These are phyloP conservation scores for Dolichallabes microphthalmus DNA, from an alignment of 2,113 vertebrate genomes.

Conservation along the genomic window DNA sequence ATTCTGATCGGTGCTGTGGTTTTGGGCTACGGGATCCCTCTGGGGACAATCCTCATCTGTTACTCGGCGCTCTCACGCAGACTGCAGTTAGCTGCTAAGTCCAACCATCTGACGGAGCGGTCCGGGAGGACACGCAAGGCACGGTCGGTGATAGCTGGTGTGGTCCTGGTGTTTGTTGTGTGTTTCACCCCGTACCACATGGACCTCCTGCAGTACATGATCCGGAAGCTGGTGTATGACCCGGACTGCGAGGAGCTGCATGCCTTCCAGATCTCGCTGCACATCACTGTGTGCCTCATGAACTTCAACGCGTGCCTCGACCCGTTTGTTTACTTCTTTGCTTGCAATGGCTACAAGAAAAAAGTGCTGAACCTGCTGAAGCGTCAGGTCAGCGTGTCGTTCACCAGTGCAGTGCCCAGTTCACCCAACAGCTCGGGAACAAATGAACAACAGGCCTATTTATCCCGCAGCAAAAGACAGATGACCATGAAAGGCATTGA, in stretches of 20 bases:
- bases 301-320: conserved; percentile 94
- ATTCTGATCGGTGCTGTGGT: conserved; percentile 85
- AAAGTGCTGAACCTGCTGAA: conserved; percentile 86
- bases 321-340: conserved; percentile 96
- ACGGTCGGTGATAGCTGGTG: conserved; percentile 87
- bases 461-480: not conserved
- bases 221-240: conserved; percentile 78
- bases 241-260: conserved; percentile 73
- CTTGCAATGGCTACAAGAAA: conserved; percentile 94
- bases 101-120: conserved; percentile 84
- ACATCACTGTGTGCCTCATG: conserved; percentile 91
- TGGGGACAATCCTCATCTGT: conserved; percentile 82
- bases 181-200: conserved; percentile 93
- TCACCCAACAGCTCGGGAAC: conserved; percentile 78
- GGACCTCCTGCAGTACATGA: conserved; percentile 89
- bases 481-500: not conserved
- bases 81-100: conserved; percentile 79
- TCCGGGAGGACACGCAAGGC: conserved; percentile 90
- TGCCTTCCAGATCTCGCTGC: conserved; percentile 88
- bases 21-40: conserved; percentile 81
- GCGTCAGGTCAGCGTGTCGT: conserved; percentile 79
- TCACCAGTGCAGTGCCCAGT: conserved; percentile 82
- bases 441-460: not conserved
- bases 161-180: conserved; percentile 87
- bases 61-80: conserved; percentile 87